phyloP scores from a whole-genome alignment of 30 jellyfish, hydroid and myxozoan species.

The Rhopilema esculentum region DNA sequence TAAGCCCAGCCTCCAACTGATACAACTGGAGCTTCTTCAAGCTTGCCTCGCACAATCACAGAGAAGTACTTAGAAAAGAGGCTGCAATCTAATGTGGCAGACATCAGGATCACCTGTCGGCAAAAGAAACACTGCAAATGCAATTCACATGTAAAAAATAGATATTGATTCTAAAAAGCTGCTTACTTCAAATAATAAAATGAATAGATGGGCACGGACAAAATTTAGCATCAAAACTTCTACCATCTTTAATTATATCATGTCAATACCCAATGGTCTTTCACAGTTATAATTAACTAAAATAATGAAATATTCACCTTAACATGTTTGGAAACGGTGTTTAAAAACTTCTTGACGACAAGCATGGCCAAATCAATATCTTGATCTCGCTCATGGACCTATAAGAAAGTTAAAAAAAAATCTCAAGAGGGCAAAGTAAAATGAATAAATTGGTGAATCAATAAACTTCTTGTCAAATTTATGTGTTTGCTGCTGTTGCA shows the following conservation, averaged over 20 bases:
- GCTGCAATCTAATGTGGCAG: conserved; percentile 96
- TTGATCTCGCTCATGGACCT: conserved; percentile 99
- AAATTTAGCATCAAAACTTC: too few relatives aligned
- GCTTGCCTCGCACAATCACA: conserved; percentile 69
- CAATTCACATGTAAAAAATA: too few relatives aligned
- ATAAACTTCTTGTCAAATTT: too few relatives aligned
- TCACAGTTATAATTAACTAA: not conserved
- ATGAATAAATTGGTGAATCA: too few relatives aligned
- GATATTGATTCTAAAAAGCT: not conserved
- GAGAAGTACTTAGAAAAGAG: conserved; percentile 91
- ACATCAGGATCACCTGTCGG: conserved; percentile 94
- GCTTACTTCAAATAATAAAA: too few relatives aligned
- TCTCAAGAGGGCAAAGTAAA: not conserved
- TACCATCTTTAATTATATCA: too few relatives aligned
- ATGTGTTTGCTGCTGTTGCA: too few relatives aligned
- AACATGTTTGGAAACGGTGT: conserved; percentile 91
- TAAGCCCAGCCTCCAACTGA: conserved; percentile 88
- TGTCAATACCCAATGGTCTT: too few relatives aligned
- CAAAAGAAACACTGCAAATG: too few relatives aligned
- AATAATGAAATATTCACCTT: conserved; percentile 52
- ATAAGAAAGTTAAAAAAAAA: too few relatives aligned
- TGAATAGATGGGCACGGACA: not conserved
- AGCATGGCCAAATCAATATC: conserved; percentile 97
- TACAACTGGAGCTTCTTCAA: conserved; percentile 95
- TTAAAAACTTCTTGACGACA: conserved; percentile 85